Percentiles rank a stretch among this genome's conserved stretches.
Evolutionary conservation across 2,113 vertebrate species (phyloP).

Genomic region (Psophia crepitans): DNA sequence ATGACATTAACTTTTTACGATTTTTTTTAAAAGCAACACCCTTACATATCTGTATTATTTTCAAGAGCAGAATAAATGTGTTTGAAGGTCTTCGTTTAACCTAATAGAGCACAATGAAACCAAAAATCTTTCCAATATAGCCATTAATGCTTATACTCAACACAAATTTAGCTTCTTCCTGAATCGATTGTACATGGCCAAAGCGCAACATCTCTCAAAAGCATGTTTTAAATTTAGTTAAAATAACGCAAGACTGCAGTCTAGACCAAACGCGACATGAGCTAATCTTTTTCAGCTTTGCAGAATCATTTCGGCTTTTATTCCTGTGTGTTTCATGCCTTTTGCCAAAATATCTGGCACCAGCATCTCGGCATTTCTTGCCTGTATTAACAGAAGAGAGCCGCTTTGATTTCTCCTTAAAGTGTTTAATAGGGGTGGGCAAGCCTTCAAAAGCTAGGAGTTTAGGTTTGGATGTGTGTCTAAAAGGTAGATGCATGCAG

Average conservation of each 20-base stretch:
- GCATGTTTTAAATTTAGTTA: conserved; percentile 30
- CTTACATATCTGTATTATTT: background rate
- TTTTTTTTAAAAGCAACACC: background rate
- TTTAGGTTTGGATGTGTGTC: background rate
- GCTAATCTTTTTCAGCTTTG: conserved; percentile 7
- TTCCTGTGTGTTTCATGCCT: background rate
- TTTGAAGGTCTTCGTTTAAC: background rate
- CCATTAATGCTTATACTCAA: background rate
- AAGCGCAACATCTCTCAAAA: background rate
- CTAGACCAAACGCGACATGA: background rate
- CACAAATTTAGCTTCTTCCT: background rate
- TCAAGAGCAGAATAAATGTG: background rate
- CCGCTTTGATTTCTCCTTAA: background rate
- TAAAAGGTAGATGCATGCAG: background rate
- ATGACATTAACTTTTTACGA: background rate
- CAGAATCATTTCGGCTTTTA: background rate
- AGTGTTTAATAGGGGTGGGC: background rate
- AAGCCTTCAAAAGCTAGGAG: background rate
- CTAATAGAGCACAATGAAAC: background rate
- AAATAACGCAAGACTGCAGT: background rate
- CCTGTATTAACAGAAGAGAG: background rate
- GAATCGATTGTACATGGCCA: background rate
- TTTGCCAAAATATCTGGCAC: conserved; percentile 17
- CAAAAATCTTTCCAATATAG: background rate
- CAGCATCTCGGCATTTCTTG: background rate